Base-by-base conservation (phyloP, 2,888 invertebrate species). In the Perizoma flavofasciatum region DNA sequence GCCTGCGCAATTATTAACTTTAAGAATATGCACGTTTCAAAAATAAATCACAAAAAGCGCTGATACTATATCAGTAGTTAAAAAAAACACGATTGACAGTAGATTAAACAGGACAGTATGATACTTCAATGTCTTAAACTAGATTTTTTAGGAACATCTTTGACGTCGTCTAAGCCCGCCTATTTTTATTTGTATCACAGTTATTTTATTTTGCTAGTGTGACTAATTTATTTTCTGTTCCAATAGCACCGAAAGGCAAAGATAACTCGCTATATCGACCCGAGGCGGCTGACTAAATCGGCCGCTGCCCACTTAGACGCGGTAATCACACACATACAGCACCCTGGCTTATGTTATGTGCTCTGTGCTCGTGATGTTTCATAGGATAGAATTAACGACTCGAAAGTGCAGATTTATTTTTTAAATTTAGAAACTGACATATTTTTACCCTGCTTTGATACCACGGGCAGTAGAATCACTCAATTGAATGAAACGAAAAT, bases 201-300 rank as follows among this genome's bases (percentile, higher is more conserved):
- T 52, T 59, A 48, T 55, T 46, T 55, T 35, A 10, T 11, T 50
- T 45, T 41, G 58, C 67, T 58, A 69, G 71, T 73, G 67, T 70
- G 63, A 61, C 47, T 69, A 66, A 67, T 68, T 32, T 62, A 64
- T 48, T 73, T 75, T 61, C 80, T 83, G 69, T 85, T 86, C 85
- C 73, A 72, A 72, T 88, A 92, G 92, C 90, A 88, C 85, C 89
- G 92, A 82, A 89, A 80, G 86, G 86, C 88, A 86, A 92, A 88
- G 85, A 85, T 90, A 81, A 83, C 86, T 81, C 86, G 89, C 68
- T 89, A 85, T 89, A 84, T 89, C 86, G 88, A 90, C 85, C 89
- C 88, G 71, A 81, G 89, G 71, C 88, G 92, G 68, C 83, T 91
- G 83, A 86, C 79, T 83, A 89, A 88, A 83, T 80, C 85, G 67